Evolutionary conservation across 2,888 invertebrate genomes (phyloP), one percentile per base, ranked within the genome.

Genomic region (Drosophila aldrichi): DNA sequence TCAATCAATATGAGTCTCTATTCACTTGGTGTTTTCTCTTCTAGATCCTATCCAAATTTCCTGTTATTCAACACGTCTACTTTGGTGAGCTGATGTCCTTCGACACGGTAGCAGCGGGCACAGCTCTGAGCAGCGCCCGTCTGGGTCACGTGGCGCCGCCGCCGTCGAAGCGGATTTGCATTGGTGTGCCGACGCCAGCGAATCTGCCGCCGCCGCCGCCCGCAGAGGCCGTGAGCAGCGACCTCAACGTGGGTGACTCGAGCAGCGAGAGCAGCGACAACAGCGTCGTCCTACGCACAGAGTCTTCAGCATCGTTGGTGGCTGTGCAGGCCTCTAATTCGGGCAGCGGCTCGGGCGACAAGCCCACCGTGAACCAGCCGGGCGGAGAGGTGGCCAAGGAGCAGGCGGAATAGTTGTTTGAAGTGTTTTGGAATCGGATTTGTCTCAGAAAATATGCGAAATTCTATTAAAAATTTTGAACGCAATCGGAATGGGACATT

Each of bases 11-110:
- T 7, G 18, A 32, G 12, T 18, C 7, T 49, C 32, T 32, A 16
- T 7, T 20, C 20, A 2, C 34, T 52, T 16, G 16, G 29, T 29
- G 4, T 29, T 1, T 8, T 16, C 2, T 5, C 52, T 36, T 14
- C 48, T 86, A 96, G 96, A 96, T 97, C 16, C 94, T 99, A 62
- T 95, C 95, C 1, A 99, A 99, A 93, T 98, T 97, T 92, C 98
- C 99, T 5, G 97, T 99, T 0, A 96, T 98, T 51, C 99, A 99
- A 92, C 99, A 99, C 93, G 96, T 98, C 48, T 93, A 97, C 55
- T 99, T 99, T 94, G 99, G 99, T 16, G 97, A 97, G 1, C 93
- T 99, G 25, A 94, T 98, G 79, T 95, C 97, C 0, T 95, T 97
- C 68, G 95, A 95, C 72, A 92, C 94, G 8, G 90, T 92, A 1